Evolutionary conservation across 2,888 invertebrate species (phyloP), one percentile per base, ranked within the genome.

Genomic region (Mythimna vitellina): DNA sequence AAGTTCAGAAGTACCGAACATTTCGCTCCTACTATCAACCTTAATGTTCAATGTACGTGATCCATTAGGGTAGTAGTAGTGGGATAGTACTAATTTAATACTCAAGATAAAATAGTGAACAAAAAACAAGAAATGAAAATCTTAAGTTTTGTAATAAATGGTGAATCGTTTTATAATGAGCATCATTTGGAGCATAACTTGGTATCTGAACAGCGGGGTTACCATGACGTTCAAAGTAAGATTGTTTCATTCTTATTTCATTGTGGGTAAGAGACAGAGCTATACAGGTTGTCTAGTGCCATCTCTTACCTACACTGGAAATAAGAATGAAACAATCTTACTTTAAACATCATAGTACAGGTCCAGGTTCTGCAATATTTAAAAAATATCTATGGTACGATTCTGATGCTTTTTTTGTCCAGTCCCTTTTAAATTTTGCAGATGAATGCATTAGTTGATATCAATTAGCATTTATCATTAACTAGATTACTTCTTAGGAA

Each of bases 41-140:
- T 85, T 89, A 87, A 89, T 88, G 86, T 72, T 73, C 78, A 70
- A 78, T 85, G 86, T 86, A 90, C 89, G 89, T 89, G 90, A 87
- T 85, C 87, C 87, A 89, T 90, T 90, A 90, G 82, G 74, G 49
- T 71, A 76, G 71, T 57, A 73, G 64, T 68, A 68, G 67, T 73
- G 61, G 57, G 58, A 70, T 67, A 70, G 53, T 22, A 64, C 70
- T 78, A 78, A 81, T 83, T 85, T 81, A 83, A 81, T 76, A 69
- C 56, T 61, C n/a, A 56, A 65, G 73, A 72, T 67, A 78, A 65
- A 73, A 60, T 14, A 12, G 17, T 7, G 65, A 35, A 25, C 51
- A 38, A 64, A 25, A 67, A 63, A 63, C 38, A 22, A 20, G 17
- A 62, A 77, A 29, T 20, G 9, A 53, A 67, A 68, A 32, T 67